Base-by-base conservation (phyloP, 2,797 vertebrate genomes). In the Cichlasoma orientale region DNA sequence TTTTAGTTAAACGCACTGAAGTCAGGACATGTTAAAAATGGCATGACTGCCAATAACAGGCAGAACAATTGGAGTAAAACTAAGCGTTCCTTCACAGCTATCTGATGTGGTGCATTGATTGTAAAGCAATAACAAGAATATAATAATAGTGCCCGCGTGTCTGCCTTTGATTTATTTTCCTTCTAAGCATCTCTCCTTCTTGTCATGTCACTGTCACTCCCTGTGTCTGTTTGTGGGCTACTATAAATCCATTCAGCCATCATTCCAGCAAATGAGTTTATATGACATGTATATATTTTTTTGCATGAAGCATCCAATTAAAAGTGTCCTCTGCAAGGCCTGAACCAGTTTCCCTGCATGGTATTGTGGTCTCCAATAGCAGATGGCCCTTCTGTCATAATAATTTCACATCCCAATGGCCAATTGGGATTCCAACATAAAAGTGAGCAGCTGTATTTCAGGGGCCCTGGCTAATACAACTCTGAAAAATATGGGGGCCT, bases 401-500 rank as follows among this genome's bases (percentile, higher is more conserved):
- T 94, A 91, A 93, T 93, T 92, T 94, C 88, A 92, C 90, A 92
- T 92, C 91, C 90, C 88, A 88, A 83, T 85, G 86, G 90, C 86
- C 74, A 76, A 88, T 83, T 92, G 92, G 85, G 86, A 83, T 86
- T 79, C 78, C 29, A 71, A 88, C 89, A 92, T 94, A 92, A 95
- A 95, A 92, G 89, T 89, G 89, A 94, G 88, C 86, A 87, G 89
- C 88, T 74, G 78, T 92, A 91, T 92, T 94, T 93, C 90, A 92
- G 77, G 77, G 72, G 56, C 86, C 82, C 59, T 11, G 29, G 77
- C 75, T 80, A 83, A 92, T 90, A 81, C 27, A 82, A 82, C 85
- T 91, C 85, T 80, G 33, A 78, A 88, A 90, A 88, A 88, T 83
- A 86, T 59, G 83, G 75, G 72, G 29, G 58, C 56, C 74, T 85